Percentiles rank a stretch among this genome's conserved stretches.
Conservation (phyloP, 2,888 invertebrate species). For the Gonocerus acuteangulatus region DNA sequence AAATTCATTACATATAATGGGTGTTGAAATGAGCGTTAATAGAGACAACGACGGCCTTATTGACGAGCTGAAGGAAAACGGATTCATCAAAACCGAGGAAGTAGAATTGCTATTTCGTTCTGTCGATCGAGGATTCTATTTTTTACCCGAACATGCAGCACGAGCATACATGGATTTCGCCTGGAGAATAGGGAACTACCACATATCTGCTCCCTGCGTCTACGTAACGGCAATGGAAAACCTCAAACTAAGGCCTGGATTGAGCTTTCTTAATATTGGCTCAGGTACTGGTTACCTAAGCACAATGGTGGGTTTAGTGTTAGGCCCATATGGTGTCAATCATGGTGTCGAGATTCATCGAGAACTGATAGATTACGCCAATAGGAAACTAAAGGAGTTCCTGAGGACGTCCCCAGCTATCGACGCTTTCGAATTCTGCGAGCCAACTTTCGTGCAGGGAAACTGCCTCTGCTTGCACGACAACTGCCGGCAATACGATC, state of each 20-base stretch:
- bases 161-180: conserved; percentile 72
- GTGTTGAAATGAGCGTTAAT: conserved; percentile 72
- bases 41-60: conserved; percentile 76
- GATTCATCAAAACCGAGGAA: conserved; percentile 58
- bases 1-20: conserved; percentile 49
- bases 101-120: conserved; percentile 74
- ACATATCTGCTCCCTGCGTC: conserved; percentile 82
- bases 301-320: conserved; percentile 72
- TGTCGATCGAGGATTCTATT: conserved; percentile 76
- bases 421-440: conserved; percentile 78
- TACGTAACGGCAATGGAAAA: conserved; percentile 82
- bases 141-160: conserved; percentile 54
- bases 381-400: conserved; percentile 61
- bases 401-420: conserved; percentile 58
- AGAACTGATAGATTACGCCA: conserved; percentile 66
- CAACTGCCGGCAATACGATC: conserved; percentile 62
- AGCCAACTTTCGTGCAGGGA: conserved; percentile 66
- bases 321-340: conserved; percentile 65
- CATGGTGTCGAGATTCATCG: conserved; percentile 76
- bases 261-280: conserved; percentile 80
- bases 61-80: conserved; percentile 66
- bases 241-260: conserved; percentile 61
- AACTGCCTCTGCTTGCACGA: conserved; percentile 61
- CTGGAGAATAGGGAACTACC: conserved; percentile 74
- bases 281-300: conserved; percentile 87